Base-by-base conservation (phyloP, 2,888 invertebrate species). In the Andrena dorsata region DNA sequence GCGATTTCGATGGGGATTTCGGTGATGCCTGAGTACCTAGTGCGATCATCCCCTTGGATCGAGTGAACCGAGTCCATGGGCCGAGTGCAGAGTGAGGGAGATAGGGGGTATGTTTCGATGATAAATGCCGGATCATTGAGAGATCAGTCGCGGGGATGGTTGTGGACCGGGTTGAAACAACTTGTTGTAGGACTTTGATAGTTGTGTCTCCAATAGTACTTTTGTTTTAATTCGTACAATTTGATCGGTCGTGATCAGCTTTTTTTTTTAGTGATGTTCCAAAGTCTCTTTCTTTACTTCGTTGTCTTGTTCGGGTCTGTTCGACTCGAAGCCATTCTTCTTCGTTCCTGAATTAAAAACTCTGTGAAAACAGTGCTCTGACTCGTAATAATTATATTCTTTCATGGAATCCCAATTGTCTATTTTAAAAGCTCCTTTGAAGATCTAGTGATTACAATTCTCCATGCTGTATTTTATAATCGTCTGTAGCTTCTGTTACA, bases 1-100 rank as follows among this genome's bases (percentile, higher is more conserved):
- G 61, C 5, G 8, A 30, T 41, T 32, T 13, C n/a, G 53, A 51
- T 26, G 16, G 35, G 32, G 60, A 77, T 77, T 77, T 66, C 26
- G 32, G 28, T 35, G 60, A 61, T 41, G 20, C n/a, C 47, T 10
- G n/a, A 8, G 10, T 26, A 5, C 60, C 65, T 32, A 30, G 30
- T 28, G 26, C 20, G 58, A 64, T 26, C 56, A 49, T 49, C 3
- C 47, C 2, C 2, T 28, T 41, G 64, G 10, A 20, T 20, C n/a
- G 26, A 70, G 35, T 20, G 66, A 66, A 64, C 41, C 13, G 32
- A 74, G 20, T 10, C 58, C 47, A 16, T 8, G 20, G 41, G 13
- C 10, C 13, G 28, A 74, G 73, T 26, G 61, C 30, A 30, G 65
- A 73, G 77, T 35, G 65, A 28, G 51, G 16, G 13, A 30, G 8